Percentiles rank a stretch among this genome's conserved stretches.
These are phyloP conservation scores for Calephelis perditalis DNA, from an alignment of 2,888 invertebrate species.

Conservation along the genomic window DNA sequence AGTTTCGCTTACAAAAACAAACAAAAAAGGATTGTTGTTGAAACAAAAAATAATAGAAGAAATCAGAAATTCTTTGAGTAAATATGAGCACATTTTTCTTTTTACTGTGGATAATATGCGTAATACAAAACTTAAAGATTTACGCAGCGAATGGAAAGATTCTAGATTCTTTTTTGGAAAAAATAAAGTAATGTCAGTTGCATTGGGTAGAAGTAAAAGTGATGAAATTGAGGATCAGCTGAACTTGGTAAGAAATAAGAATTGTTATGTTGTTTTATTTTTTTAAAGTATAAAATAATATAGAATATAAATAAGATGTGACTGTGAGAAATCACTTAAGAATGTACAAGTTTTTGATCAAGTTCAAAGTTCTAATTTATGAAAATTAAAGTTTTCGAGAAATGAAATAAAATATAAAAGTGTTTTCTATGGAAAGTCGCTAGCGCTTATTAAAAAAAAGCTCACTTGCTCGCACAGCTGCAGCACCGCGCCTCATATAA, in stretches of 20 bases:
- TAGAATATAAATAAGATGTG: too few relatives aligned
- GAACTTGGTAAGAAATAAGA: conserved; percentile 71
- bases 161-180: conserved; percentile 98
- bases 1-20: conserved; percentile 97
- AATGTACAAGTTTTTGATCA: too few relatives aligned
- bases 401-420: too few relatives aligned
- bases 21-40: conserved; percentile 91
- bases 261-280: too few relatives aligned
- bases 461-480: too few relatives aligned
- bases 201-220: conserved; percentile 88
- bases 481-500: too few relatives aligned
- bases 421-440: too few relatives aligned
- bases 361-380: too few relatives aligned
- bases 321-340: too few relatives aligned
- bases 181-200: conserved; percentile 96
- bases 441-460: too few relatives aligned
- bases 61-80: conserved; percentile 87
- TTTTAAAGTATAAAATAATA: too few relatives aligned
- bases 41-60: conserved; percentile 95
- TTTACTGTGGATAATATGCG: conserved; percentile 96
- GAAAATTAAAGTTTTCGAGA: too few relatives aligned
- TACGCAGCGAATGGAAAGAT: conserved; percentile 92
- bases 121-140: conserved; percentile 91
- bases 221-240: conserved; percentile 91
- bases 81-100: conserved; percentile 91